These are phyloP conservation scores for Luscinia luscinia DNA, from an alignment of 2,797 vertebrate genomes.

Conservation along the genomic window DNA sequence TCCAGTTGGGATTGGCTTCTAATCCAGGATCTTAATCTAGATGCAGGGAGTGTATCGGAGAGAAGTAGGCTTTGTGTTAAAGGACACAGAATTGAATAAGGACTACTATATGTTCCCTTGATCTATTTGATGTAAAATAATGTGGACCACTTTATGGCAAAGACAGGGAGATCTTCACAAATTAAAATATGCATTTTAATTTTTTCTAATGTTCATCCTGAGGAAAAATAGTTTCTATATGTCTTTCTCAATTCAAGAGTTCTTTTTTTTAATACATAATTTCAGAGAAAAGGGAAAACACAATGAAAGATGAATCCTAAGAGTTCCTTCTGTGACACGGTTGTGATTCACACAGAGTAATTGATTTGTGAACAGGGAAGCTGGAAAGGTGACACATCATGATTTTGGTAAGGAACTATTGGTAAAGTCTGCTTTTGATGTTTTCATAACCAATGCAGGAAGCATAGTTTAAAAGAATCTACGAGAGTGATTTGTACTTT, in stretches of 20 bases:
- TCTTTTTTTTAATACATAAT: not conserved
- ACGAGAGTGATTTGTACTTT: not conserved
- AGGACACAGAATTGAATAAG: not conserved
- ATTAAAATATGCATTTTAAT: not conserved
- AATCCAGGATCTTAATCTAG: not conserved
- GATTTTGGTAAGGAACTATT: not conserved
- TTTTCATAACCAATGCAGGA: not conserved
- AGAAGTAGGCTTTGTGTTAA: not conserved
- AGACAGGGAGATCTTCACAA: not conserved
- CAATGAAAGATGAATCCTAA: not conserved
- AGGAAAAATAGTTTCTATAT: not conserved
- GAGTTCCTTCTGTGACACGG: not conserved
- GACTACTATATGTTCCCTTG: not conserved
- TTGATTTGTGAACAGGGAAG: not conserved
- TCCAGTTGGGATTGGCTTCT: not conserved
- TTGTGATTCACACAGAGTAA: not conserved
- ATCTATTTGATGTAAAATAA: not conserved
- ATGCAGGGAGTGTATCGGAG: not conserved
- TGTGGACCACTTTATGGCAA: not conserved
- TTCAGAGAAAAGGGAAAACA: not conserved
- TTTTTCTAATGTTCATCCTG: not conserved
- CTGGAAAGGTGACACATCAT: not conserved
- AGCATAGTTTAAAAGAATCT: not conserved
- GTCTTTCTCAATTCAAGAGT: not conserved
- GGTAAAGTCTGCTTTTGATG: not conserved